Conservation (phyloP, 2,113 vertebrate species). For the Dendrocopos noguchii region DNA sequence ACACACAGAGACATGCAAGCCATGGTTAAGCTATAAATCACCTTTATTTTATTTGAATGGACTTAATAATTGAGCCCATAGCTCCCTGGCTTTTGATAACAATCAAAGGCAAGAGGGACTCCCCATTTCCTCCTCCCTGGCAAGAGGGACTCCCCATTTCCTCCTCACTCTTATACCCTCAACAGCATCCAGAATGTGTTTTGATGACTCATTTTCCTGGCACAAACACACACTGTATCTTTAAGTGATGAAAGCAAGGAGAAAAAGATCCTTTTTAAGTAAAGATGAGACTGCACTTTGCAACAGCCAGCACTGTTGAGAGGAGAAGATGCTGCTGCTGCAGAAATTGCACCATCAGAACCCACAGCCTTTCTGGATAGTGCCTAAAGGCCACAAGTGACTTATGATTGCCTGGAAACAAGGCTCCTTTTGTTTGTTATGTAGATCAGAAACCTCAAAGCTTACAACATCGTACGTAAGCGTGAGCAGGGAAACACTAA, state of each 20-base stretch:
- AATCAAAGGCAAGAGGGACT: neutral
- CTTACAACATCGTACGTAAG: neutral
- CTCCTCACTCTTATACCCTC: neutral
- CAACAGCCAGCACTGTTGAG: neutral
- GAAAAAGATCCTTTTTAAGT: neutral
- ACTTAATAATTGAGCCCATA: neutral
- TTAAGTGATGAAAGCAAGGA: neutral
- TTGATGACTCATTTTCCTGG: neutral
- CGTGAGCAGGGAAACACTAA: neutral
- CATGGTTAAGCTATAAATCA: neutral
- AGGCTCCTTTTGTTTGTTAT: slow-evolving; percentile 19
- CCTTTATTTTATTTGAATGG: neutral
- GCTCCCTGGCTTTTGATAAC: neutral
- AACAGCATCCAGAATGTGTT: neutral
- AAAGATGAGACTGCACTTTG: neutral
- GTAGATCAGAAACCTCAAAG: neutral
- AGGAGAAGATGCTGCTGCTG: neutral
- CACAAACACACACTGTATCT: neutral
- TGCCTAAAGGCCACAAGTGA: neutral
- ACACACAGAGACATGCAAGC: neutral
- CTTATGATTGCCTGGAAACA: neutral
- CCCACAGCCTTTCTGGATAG: neutral
- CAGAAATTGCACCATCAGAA: neutral
- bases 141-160: no score
- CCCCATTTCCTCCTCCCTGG: no score